Evolutionary conservation across 2,113 vertebrate species (phyloP).

Genomic region (Strix aluco): DNA sequence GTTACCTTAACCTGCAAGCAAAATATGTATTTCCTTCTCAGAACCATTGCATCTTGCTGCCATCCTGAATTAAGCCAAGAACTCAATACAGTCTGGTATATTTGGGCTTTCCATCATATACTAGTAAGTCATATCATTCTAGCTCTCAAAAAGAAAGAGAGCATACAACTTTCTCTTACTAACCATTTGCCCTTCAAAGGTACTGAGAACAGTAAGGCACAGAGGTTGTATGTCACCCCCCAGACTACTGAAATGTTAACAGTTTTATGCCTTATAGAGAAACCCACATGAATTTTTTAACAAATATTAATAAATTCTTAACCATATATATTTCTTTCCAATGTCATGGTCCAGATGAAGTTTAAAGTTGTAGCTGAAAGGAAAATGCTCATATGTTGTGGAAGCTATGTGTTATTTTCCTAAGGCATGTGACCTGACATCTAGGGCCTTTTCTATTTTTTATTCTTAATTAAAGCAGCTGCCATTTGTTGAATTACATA

Average conservation of each 20-base stretch:
- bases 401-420: not conserved
- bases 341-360: not conserved
- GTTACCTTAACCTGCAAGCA: not conserved
- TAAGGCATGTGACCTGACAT: not conserved
- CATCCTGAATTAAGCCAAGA: not conserved
- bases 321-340: not conserved
- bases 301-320: not conserved
- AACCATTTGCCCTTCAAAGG: not conserved
- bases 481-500: not conserved
- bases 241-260: not conserved
- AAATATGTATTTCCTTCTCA: not conserved
- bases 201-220: not conserved
- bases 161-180: not conserved
- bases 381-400: not conserved
- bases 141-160: not conserved
- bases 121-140: not conserved
- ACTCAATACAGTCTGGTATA: not conserved
- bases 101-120: not conserved
- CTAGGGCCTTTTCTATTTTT: not conserved
- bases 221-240: not conserved
- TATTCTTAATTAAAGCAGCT: not conserved
- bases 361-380: not conserved
- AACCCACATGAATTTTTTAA: not conserved
- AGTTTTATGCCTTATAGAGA: not conserved
- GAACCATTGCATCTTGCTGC: not conserved